Evolutionary conservation across 2,113 vertebrate genomes (phyloP).

Genomic region (Shinisaurus crocodilurus): DNA sequence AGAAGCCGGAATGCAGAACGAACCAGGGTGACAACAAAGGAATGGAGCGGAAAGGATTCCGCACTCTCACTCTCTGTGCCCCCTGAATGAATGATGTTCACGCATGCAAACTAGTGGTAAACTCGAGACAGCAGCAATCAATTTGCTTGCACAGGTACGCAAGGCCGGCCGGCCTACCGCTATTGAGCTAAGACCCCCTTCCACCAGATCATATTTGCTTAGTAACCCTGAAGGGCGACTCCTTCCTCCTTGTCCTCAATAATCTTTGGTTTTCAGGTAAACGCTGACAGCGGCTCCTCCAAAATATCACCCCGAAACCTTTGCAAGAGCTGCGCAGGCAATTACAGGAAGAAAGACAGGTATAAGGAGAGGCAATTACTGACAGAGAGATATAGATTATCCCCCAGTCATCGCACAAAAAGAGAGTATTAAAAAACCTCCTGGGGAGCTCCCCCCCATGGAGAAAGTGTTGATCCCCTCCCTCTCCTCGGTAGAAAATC

Average conservation of each 20-base stretch:
- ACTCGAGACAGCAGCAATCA: too few relatives aligned
- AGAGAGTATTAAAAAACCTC: constrained; percentile 63
- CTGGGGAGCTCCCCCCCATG: constrained; percentile 54
- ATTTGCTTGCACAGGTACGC: not conserved
- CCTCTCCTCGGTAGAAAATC: constrained; percentile 23
- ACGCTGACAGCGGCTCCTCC: constrained; percentile 24
- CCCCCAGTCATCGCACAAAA: constrained; percentile 42
- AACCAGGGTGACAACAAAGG: not conserved
- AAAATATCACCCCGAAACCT: constrained; percentile 25
- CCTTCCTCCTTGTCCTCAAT: constrained; percentile 24
- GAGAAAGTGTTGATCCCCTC: constrained; percentile 43
- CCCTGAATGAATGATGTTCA: not conserved
- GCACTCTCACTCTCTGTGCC: not conserved
- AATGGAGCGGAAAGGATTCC: not conserved
- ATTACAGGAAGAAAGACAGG: constrained; percentile 46
- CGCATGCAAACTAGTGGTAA: too few relatives aligned
- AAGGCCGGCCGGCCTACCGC: not conserved
- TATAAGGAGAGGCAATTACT: constrained; percentile 49
- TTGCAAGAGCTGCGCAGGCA: not conserved
- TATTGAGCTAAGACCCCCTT: too few relatives aligned
- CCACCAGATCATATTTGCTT: not conserved
- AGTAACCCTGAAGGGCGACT: not conserved
- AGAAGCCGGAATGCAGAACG: too few relatives aligned
- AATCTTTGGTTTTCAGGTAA: constrained; percentile 38
- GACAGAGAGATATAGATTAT: constrained; percentile 42